phyloP scores from a whole-genome alignment of 2,113 vertebrate genomes.

The Forbesichthys papilliferus region DNA sequence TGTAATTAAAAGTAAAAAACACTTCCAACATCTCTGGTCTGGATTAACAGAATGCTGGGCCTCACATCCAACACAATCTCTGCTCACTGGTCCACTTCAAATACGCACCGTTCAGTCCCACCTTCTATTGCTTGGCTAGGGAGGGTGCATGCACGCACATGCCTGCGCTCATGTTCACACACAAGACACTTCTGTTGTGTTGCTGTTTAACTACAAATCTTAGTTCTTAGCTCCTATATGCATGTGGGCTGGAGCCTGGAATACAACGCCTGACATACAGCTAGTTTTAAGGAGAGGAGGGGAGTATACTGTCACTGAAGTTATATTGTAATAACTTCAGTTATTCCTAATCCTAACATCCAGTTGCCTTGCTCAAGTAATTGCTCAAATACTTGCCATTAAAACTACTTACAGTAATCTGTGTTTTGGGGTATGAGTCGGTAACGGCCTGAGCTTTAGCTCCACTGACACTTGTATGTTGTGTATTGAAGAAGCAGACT shows the following conservation, averaged over 20 bases:
- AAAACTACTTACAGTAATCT: too few species aligned
- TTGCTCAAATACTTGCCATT: too few species aligned
- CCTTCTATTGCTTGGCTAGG: slow-evolving; percentile 24
- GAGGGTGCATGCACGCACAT: slow-evolving; percentile 4
- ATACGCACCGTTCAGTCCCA: slow-evolving; percentile 14
- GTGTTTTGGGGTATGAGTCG: too few species aligned
- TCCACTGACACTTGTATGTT: too few species aligned
- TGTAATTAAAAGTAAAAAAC: slow-evolving; percentile 26
- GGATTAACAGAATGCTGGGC: slow-evolving; percentile 12
- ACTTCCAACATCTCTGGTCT: slow-evolving; percentile 21
- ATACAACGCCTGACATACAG: slow-evolving; percentile 22
- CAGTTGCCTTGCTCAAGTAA: not conserved
- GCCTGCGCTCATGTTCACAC: not conserved
- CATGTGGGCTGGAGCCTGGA: slow-evolving; percentile 33
- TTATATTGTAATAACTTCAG: not conserved
- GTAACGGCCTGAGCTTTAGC: too few species aligned
- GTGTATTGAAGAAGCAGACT: too few species aligned
- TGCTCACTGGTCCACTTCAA: slow-evolving; percentile 26
- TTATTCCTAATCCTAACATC: not conserved
- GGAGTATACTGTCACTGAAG: not conserved
- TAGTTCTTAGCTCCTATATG: slow-evolving; percentile 19
- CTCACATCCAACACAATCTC: slow-evolving; percentile 18
- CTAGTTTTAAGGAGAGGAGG: slow-evolving; percentile 22
- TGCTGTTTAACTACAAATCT: slow-evolving; percentile 11
- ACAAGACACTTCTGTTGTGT: slow-evolving; percentile 18